Evolutionary conservation across 1,140 invertebrate genomes (phyloP).

Genomic region (Chionoecetes opilio): DNA sequence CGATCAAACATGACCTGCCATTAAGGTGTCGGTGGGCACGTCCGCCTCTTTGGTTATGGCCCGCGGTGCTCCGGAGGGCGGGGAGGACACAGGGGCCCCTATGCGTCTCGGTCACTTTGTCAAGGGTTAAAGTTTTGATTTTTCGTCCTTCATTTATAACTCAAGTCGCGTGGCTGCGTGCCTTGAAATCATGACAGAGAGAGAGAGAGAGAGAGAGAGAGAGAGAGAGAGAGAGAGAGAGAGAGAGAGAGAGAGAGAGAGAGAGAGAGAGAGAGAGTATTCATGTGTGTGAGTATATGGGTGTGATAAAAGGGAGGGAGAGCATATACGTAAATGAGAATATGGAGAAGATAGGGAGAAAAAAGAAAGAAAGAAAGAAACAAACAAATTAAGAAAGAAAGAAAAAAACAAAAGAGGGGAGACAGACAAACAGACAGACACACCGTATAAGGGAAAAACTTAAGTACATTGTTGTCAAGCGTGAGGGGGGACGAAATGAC

Average conservation of each 20-base stretch:
- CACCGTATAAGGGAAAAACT: too few relatives aligned
- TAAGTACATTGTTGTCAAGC: too few relatives aligned
- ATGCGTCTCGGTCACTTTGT: conserved; percentile 4
- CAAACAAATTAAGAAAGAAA: neutral
- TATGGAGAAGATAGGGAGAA: neutral
- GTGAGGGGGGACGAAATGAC: too few relatives aligned
- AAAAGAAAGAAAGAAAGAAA: neutral
- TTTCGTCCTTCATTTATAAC: neutral
- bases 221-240: conserved; percentile 46
- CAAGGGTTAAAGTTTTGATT: neutral
- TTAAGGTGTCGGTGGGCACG: neutral
- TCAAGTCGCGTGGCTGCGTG: neutral
- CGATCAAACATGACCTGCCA: neutral
- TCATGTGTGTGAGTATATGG: too few relatives aligned
- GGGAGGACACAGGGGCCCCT: neutral
- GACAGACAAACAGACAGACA: too few relatives aligned
- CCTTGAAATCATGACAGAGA: conserved; percentile 1
- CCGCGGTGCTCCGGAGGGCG: conserved; percentile 3
- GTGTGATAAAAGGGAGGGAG: neutral
- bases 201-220: conserved; percentile 46
- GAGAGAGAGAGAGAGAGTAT: neutral
- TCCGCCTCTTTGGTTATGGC: neutral
- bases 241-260: conserved; percentile 43
- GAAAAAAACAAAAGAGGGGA: too few relatives aligned
- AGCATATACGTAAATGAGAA: too few relatives aligned